Evolutionary conservation across 2,113 vertebrate genomes (phyloP).

Genomic region (Ctenomys sociabilis): DNA sequence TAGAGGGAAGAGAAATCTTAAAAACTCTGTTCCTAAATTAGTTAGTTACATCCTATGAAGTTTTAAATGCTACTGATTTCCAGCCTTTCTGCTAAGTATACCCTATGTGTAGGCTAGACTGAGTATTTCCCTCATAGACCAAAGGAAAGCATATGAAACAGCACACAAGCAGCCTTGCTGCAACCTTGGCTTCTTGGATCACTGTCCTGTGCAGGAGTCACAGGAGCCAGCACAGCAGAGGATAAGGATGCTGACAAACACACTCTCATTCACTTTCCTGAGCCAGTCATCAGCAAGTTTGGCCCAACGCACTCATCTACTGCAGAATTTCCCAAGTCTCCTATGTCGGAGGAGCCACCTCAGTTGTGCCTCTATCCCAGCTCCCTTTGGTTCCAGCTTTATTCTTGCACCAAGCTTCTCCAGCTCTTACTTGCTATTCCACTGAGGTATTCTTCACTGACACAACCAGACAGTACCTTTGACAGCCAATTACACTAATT

Average conservation of each 20-base stretch:
- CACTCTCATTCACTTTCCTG: not conserved
- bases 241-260: not conserved
- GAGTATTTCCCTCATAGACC: not conserved
- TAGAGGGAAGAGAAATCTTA: not conserved
- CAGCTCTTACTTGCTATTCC: not conserved
- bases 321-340: not conserved
- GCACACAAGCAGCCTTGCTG: not conserved
- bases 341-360: accelerated
- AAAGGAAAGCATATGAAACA: not conserved
- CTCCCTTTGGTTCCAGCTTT: not conserved
- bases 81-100: not conserved
- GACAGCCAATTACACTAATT: not conserved
- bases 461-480: not conserved
- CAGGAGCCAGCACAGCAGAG: not conserved
- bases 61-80: not conserved
- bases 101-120: not conserved
- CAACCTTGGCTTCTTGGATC: not conserved
- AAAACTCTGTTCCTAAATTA: not conserved
- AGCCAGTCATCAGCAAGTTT: not conserved
- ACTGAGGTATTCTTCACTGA: not conserved
- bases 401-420: not conserved
- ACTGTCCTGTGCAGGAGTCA: not conserved
- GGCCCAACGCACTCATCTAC: not conserved
- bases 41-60: not conserved
- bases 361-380: not conserved